Evolutionary conservation across 1,140 invertebrate genomes (phyloP).

Genomic region (Oryzaephilus surinamensis): DNA sequence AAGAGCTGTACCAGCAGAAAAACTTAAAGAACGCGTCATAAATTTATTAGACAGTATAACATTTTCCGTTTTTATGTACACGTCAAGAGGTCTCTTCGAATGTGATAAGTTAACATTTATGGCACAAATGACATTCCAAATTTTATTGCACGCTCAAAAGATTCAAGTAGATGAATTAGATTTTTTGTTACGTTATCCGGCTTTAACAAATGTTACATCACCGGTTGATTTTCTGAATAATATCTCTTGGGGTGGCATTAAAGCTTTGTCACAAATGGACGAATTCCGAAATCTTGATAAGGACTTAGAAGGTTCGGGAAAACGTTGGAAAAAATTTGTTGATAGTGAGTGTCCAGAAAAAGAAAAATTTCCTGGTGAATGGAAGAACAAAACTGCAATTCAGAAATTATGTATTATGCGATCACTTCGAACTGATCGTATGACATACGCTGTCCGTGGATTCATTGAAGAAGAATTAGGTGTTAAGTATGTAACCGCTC

Average conservation of each 20-base stretch:
- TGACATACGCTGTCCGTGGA: conserved; percentile 64
- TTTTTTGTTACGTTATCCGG: conserved; percentile 76
- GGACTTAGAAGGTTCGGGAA: conserved; percentile 85
- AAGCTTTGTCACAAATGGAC: conserved; percentile 62
- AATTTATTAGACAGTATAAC: conserved; percentile 84
- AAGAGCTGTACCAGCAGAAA: conserved; percentile 54
- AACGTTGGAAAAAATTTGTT: conserved; percentile 80
- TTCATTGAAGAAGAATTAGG: conserved; percentile 84
- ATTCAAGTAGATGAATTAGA: conserved; percentile 68
- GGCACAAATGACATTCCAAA: conserved; percentile 70
- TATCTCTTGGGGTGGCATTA: conserved; percentile 78
- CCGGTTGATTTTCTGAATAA: conserved; percentile 82
- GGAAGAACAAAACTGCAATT: conserved; percentile 85
- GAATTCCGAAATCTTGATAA: conserved; percentile 82
- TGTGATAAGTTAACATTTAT: conserved; percentile 87
- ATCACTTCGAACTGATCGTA: conserved; percentile 79
- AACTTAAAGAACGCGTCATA: conserved; percentile 57
- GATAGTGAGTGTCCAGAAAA: conserved; percentile 85
- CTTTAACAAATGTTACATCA: conserved; percentile 50
- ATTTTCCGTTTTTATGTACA: conserved; percentile 78
- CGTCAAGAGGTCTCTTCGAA: conserved; percentile 84
- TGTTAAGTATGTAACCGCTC: conserved; percentile 66
- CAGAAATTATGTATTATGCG: conserved; percentile 88
- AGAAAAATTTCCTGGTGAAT: conserved; percentile 91
- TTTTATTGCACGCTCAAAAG: conserved; percentile 54